A percentile compares a stretch with the other conserved stretches of the same genome.
phyloP scores from a whole-genome alignment of 2,888 invertebrate genomes.

The Epistrophella euchroma region DNA sequence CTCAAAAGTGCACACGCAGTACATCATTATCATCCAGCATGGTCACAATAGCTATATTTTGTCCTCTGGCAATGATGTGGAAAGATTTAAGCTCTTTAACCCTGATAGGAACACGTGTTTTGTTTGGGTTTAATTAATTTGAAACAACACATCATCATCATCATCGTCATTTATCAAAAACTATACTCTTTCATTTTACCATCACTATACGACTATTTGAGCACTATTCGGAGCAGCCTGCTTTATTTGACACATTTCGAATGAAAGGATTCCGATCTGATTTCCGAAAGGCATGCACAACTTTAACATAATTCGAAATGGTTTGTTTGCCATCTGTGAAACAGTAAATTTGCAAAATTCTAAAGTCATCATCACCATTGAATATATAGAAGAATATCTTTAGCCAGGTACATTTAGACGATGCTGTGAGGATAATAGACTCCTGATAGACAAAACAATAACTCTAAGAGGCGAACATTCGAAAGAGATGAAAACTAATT shows the following conservation, averaged over 20 bases:
- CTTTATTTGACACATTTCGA: slow-evolving; percentile 19
- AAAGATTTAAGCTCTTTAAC: slow-evolving; percentile 30
- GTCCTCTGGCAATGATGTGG: slow-evolving; percentile 1
- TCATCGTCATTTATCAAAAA: slow-evolving; percentile 28
- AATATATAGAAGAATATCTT: not conserved
- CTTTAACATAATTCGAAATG: slow-evolving; percentile 2
- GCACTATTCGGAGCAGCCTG: not conserved
- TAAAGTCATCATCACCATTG: slow-evolving; percentile 13
- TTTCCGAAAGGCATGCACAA: slow-evolving; percentile 1
- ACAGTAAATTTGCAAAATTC: slow-evolving; percentile 22
- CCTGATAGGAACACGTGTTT: slow-evolving; percentile 31
- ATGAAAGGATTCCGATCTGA: slow-evolving; percentile 26
- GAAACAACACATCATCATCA: slow-evolving; percentile 3
- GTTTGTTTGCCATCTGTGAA: not conserved
- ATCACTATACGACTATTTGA: not conserved
- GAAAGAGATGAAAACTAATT: slow-evolving; percentile 36
- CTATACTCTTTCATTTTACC: not conserved
- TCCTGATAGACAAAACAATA: slow-evolving; percentile 36
- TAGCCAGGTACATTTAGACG: not conserved
- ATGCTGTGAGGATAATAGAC: slow-evolving; percentile 5
- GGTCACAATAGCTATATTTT: not conserved
- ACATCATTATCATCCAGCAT: not conserved
- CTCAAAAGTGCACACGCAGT: not conserved
- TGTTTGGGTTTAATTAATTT: slow-evolving; percentile 47
- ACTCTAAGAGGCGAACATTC: slow-evolving; percentile 23